Conservation (phyloP, 2,113 vertebrate species). For the Carlito syrichta region DNA sequence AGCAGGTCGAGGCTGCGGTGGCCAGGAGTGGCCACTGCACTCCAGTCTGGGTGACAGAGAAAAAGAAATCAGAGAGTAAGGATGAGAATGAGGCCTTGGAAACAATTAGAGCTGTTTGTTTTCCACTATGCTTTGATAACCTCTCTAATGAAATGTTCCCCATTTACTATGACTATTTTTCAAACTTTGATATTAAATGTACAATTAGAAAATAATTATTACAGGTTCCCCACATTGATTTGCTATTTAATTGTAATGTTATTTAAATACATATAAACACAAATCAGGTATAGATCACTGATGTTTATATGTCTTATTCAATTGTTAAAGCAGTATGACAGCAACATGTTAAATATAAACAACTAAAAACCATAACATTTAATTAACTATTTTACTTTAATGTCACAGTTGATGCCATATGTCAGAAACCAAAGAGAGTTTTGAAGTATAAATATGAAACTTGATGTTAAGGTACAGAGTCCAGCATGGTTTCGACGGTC, state of each 20-base stretch:
- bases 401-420: neutral
- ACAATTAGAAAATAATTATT: neutral
- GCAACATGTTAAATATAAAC: neutral
- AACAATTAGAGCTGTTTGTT: neutral
- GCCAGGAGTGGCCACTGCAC: too few species aligned
- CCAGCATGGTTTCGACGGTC: fast-evolving
- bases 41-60: too few species aligned
- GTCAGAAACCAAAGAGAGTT: neutral
- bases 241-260: neutral
- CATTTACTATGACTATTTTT: neutral
- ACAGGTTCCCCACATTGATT: neutral
- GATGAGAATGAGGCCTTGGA: neutral
- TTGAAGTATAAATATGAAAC: neutral
- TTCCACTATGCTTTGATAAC: neutral
- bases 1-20: too few species aligned
- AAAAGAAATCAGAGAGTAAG: neutral
- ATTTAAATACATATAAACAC: neutral
- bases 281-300: neutral
- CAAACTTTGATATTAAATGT: neutral
- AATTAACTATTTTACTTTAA: neutral
- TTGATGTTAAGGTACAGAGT: neutral
- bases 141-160: neutral
- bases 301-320: neutral
- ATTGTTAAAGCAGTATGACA: neutral
- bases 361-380: neutral